phyloP scores from a whole-genome alignment of 2,888 invertebrate genomes.

The Bembecia ichneumoniformis region DNA sequence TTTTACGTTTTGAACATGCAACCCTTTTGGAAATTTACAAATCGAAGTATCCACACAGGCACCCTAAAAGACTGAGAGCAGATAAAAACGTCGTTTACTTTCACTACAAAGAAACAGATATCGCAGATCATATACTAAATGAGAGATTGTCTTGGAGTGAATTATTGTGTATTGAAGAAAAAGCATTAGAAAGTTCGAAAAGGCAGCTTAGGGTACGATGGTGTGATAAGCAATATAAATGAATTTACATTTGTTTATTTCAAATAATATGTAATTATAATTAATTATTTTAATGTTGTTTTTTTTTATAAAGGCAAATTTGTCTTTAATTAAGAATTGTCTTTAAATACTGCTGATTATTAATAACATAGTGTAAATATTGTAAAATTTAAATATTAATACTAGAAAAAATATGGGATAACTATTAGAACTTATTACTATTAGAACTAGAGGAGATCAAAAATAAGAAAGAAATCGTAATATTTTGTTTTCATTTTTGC shows the following conservation, averaged over 20 bases:
- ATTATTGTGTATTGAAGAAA: slow-evolving; percentile 26
- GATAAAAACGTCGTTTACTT: slow-evolving; percentile 22
- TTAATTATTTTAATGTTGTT: neutral
- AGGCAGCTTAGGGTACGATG: slow-evolving; percentile 11
- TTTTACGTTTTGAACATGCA: slow-evolving; percentile 28
- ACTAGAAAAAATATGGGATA: no score
- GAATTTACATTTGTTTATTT: neutral
- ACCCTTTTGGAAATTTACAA: slow-evolving; percentile 36
- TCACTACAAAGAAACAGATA: slow-evolving; percentile 18
- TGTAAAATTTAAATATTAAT: neutral
- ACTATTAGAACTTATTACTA: no score
- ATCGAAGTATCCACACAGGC: slow-evolving; percentile 28
- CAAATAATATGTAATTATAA: neutral
- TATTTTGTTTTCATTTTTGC: no score
- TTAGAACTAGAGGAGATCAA: no score
- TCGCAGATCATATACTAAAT: slow-evolving; percentile 26
- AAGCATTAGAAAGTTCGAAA: slow-evolving; percentile 11
- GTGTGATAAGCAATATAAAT: slow-evolving; percentile 12
- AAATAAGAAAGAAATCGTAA: no score
- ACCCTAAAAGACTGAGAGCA: slow-evolving; percentile 26
- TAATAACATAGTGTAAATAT: no score
- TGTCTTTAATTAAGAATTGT: no score
- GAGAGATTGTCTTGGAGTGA: slow-evolving; percentile 29
- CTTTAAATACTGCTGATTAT: no score
- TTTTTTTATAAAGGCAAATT: no score